A percentile compares a stretch with the other conserved stretches of the same genome.
phyloP scores from a whole-genome alignment of 2,888 invertebrate genomes.

The Sicus ferrugineus region DNA sequence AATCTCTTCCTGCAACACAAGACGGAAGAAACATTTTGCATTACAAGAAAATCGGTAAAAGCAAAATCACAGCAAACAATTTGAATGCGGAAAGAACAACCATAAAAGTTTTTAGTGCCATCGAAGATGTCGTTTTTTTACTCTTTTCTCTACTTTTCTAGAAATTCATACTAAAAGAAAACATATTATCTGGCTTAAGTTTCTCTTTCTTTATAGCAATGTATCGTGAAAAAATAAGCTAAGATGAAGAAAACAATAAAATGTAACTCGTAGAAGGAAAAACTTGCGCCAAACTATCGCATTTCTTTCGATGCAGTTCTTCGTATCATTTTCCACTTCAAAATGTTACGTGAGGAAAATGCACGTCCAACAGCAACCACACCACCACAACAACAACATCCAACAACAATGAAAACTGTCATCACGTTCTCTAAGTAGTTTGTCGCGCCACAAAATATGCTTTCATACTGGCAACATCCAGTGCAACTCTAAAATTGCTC shows the following conservation, averaged over 20 bases:
- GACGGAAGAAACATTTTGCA: not conserved
- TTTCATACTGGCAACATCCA: constrained; percentile 47
- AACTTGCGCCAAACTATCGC: not conserved
- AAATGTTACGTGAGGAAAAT: constrained; percentile 13
- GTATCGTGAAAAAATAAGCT: not conserved
- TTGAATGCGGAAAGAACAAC: not conserved
- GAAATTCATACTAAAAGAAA: not conserved
- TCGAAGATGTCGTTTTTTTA: not conserved
- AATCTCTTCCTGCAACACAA: too few species aligned
- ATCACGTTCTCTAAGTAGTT: constrained; percentile 42
- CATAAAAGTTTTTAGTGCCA: not conserved
- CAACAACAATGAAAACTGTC: not conserved
- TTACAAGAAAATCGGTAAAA: not conserved
- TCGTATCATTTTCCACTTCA: constrained; percentile 1
- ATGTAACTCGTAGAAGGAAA: too few species aligned
- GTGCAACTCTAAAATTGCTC: constrained; percentile 16
- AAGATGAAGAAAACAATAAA: not conserved
- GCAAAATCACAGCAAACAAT: not conserved
- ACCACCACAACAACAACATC: not conserved
- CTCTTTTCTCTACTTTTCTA: not conserved
- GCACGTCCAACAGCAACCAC: constrained; percentile 2
- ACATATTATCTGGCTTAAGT: too few species aligned
- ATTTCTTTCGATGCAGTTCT: not conserved
- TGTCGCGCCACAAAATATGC: constrained; percentile 56
- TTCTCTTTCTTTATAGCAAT: not conserved